phyloP scores from a whole-genome alignment of 2,888 invertebrate species.

The Eupsilia transversa region DNA sequence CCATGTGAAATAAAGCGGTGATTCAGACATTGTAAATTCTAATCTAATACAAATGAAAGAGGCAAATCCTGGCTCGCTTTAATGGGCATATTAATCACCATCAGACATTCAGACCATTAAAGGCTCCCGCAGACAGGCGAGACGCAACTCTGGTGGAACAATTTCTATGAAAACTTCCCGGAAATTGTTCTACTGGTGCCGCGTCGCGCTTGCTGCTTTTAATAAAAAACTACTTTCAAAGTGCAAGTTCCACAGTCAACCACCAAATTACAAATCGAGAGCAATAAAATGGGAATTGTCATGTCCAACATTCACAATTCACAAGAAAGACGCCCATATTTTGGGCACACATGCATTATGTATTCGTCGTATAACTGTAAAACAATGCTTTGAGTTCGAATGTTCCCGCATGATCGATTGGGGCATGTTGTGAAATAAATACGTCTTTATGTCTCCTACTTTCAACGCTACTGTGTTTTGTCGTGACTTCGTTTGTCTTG shows the following conservation, averaged over 20 bases:
- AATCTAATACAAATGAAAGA: too few species aligned
- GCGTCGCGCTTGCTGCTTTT: background rate
- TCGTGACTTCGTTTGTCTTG: conserved; percentile 56
- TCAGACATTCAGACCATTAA: background rate
- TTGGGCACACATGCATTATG: conserved; percentile 76
- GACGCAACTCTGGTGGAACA: too few species aligned
- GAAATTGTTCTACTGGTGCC: too few species aligned
- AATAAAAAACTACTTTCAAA: background rate
- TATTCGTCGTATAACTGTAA: conserved; percentile 75
- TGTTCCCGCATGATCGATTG: conserved; percentile 66
- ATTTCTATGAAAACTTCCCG: too few species aligned
- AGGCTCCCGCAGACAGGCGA: too few species aligned
- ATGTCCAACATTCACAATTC: conserved; percentile 36
- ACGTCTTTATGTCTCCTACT: conserved; percentile 24
- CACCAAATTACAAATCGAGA: background rate
- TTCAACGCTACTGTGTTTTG: conserved; percentile 17
- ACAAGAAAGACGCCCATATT: conserved; percentile 62
- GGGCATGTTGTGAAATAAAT: conserved; percentile 55
- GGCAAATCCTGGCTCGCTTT: background rate
- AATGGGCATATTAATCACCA: background rate
- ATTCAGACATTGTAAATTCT: background rate
- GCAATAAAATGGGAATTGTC: conserved; percentile 39
- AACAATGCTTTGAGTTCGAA: conserved; percentile 68
- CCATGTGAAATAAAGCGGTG: background rate
- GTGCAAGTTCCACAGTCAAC: background rate